Conservation (phyloP, 1,140 invertebrate species). For the Polyergus mexicanus region DNA sequence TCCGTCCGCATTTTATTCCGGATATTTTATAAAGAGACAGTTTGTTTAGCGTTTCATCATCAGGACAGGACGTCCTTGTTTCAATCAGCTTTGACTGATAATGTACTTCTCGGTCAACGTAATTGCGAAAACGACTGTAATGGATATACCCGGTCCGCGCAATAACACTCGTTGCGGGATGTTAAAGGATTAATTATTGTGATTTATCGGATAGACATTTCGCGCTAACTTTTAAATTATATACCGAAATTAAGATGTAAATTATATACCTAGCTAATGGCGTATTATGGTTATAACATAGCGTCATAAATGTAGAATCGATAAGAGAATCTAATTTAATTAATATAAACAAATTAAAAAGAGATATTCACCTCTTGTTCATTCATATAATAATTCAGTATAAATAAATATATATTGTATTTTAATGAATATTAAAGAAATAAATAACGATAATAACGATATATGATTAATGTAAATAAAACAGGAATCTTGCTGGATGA, state of each 20-base stretch:
- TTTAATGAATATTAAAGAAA: neutral
- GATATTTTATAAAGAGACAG: slow-evolving; percentile 3
- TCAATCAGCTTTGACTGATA: slow-evolving; percentile 15
- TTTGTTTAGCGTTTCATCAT: neutral
- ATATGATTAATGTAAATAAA: neutral
- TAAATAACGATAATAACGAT: too few relatives aligned
- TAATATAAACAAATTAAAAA: neutral
- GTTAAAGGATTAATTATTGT: slow-evolving; percentile 36
- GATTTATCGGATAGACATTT: slow-evolving; percentile 6
- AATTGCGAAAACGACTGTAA: slow-evolving; percentile 32
- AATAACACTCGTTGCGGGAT: slow-evolving; percentile 16
- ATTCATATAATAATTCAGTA: neutral
- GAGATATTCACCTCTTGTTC: neutral
- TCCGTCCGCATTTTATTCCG: neutral
- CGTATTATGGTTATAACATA: neutral
- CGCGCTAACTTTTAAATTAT: neutral
- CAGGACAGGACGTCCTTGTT: neutral
- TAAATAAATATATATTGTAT: slow-evolving; percentile 2
- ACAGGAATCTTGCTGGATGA: neutral
- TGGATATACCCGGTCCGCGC: neutral
- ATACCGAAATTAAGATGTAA: neutral
- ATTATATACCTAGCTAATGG: neutral
- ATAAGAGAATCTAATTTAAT: slow-evolving; percentile 15
- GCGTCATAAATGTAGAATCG: neutral
- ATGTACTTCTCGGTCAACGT: neutral